Conservation (phyloP, 23 tunicate genomes). For the Trididemnum clinides region DNA sequence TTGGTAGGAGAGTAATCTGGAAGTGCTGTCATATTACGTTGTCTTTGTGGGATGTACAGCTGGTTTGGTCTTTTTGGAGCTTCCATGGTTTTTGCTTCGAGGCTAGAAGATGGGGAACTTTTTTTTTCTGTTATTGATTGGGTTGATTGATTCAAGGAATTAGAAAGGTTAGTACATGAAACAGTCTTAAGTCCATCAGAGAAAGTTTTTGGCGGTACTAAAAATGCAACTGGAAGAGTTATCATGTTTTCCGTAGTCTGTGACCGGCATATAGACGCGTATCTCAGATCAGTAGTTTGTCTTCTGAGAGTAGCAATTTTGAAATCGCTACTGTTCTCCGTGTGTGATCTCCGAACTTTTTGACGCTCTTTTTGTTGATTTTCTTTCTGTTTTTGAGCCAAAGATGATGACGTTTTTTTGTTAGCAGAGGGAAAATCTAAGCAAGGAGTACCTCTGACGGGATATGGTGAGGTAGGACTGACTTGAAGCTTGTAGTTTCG, state of each 20-base stretch:
- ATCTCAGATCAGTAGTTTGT: background rate
- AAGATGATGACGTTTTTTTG: background rate
- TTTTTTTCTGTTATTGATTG: too few relatives aligned
- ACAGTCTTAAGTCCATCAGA: too few relatives aligned
- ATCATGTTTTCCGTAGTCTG: background rate
- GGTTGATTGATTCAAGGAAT: too few relatives aligned
- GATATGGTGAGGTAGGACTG: too few relatives aligned
- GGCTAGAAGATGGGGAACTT: background rate
- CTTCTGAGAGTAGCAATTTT: background rate
- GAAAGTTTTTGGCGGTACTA: too few relatives aligned
- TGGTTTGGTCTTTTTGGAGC: background rate
- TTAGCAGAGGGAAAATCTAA: too few relatives aligned
- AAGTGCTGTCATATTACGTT: background rate
- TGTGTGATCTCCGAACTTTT: background rate
- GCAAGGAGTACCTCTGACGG: too few relatives aligned
- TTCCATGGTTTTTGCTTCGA: background rate
- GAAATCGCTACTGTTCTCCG: background rate
- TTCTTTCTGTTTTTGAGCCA: background rate
- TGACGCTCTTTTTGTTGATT: background rate
- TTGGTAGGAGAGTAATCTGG: background rate
- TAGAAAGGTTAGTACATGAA: too few relatives aligned
- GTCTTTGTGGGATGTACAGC: background rate
- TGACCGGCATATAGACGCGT: conserved; percentile 20
- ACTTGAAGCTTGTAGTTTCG: too few relatives aligned
- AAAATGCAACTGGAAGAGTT: background rate